Evolutionary conservation across 2,888 invertebrate species (phyloP).

Genomic region (Lithophane socia): DNA sequence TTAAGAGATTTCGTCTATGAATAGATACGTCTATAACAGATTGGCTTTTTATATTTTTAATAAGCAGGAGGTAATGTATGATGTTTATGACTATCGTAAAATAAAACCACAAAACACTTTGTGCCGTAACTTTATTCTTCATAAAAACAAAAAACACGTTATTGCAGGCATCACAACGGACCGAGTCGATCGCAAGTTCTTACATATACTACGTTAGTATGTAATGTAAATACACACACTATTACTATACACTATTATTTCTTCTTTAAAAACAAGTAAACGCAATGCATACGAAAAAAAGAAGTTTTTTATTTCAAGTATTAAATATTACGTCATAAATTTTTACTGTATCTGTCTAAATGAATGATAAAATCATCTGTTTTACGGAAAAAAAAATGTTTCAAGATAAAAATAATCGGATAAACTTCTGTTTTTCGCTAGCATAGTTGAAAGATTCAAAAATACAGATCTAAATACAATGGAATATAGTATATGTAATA

Average conservation of each 20-base stretch:
- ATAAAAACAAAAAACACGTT: conserved; percentile 82
- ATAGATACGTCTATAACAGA: background rate
- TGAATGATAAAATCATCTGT: background rate
- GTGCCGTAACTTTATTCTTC: conserved; percentile 86
- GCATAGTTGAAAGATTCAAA: conserved; percentile 68
- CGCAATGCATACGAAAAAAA: conserved; percentile 32
- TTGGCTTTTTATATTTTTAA: background rate
- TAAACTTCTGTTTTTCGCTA: conserved; percentile 42
- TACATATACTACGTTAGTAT: conserved; percentile 66
- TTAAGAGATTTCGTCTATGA: too few species aligned
- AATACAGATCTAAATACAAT: conserved; percentile 75
- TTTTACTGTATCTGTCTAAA: background rate
- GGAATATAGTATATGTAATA: conserved; percentile 63
- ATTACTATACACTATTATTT: conserved; percentile 54
- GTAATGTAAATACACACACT: conserved; percentile 40
- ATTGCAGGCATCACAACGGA: conserved; percentile 80
- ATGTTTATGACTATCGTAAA: conserved; percentile 14
- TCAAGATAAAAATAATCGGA: background rate
- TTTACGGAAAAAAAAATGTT: background rate
- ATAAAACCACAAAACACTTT: conserved; percentile 68
- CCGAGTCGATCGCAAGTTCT: conserved; percentile 54
- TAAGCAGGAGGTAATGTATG: background rate
- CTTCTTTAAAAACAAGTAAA: conserved; percentile 48
- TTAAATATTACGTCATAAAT: conserved; percentile 5
- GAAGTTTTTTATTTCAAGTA: conserved; percentile 17